Evolutionary conservation across 2,113 vertebrate species (phyloP).

Genomic region (Mus musculus): DNA sequence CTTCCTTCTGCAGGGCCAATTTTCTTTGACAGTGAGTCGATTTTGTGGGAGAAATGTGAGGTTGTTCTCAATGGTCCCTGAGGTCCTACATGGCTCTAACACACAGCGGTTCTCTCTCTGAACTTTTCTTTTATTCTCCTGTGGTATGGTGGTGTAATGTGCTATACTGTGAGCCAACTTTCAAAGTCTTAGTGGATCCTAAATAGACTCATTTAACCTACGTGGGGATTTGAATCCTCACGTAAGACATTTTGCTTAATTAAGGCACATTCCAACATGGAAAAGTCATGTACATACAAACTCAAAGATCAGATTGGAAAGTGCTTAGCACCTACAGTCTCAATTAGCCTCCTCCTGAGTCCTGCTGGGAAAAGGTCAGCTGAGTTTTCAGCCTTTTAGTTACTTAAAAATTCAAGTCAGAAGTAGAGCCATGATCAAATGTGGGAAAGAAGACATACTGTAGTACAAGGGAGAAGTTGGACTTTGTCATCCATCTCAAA

Average conservation of each 20-base stretch:
- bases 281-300: constrained; percentile 85
- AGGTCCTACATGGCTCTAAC: neutral
- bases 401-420: constrained; percentile 71
- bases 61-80: neutral
- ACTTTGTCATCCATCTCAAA: neutral
- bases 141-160: constrained; percentile 8
- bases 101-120: neutral
- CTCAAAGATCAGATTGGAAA: constrained; percentile 85
- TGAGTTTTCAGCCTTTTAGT: constrained; percentile 52
- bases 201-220: constrained; percentile 87
- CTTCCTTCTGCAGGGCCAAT: neutral
- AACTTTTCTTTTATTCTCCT: constrained; percentile 72
- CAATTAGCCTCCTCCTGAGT: constrained; percentile 75
- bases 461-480: neutral
- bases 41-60: constrained; percentile 48
- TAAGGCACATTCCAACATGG: constrained; percentile 87
- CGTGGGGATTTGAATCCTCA: constrained; percentile 85
- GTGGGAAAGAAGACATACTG: neutral
- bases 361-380: constrained; percentile 78
- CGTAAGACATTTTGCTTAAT: constrained; percentile 87
- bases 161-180: constrained; percentile 76
- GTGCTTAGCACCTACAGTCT: constrained; percentile 76
- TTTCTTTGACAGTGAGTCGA: constrained; percentile 25
- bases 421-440: neutral
- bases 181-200: constrained; percentile 83